These are phyloP conservation scores for Colletes latitarsis DNA, from an alignment of 1,140 invertebrate genomes.

Conservation along the genomic window DNA sequence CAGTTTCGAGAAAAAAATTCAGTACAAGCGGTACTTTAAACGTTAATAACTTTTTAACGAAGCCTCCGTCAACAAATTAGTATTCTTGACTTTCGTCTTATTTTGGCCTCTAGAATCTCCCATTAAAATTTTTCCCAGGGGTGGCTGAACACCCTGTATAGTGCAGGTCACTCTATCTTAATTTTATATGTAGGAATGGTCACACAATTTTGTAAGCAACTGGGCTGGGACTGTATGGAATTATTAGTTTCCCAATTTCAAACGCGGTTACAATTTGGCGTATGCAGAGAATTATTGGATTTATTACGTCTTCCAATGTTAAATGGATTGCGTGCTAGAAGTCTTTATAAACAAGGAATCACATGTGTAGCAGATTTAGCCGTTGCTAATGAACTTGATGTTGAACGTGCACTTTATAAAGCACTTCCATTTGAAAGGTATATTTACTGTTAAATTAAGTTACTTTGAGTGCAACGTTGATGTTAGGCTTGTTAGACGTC, in stretches of 20 bases:
- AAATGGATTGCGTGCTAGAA: conserved; percentile 92
- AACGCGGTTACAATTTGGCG: conserved; percentile 95
- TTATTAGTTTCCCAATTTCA: conserved; percentile 96
- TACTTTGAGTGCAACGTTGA: too few species aligned
- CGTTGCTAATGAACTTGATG: conserved; percentile 83
- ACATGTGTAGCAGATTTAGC: conserved; percentile 90
- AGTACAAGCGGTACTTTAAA: too few species aligned
- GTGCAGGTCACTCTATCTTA: not conserved
- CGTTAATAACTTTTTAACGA: too few species aligned
- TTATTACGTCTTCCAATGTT: conserved; percentile 92
- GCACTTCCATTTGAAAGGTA: conserved; percentile 91
- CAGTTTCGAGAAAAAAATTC: too few species aligned
- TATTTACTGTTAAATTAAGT: too few species aligned
- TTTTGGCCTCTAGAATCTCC: too few species aligned
- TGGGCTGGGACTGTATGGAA: conserved; percentile 97
- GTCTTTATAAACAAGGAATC: conserved; percentile 92
- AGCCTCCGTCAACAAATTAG: too few species aligned
- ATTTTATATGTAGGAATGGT: conserved; percentile 88
- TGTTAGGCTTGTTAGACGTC: too few species aligned
- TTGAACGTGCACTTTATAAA: conserved; percentile 90
- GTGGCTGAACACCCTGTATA: too few species aligned
- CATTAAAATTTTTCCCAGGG: too few species aligned
- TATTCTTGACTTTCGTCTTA: too few species aligned
- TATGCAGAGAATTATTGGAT: conserved; percentile 95
- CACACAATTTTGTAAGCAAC: conserved; percentile 93